phyloP scores from a whole-genome alignment of 2,888 invertebrate genomes.

The Tipula vernalis region DNA sequence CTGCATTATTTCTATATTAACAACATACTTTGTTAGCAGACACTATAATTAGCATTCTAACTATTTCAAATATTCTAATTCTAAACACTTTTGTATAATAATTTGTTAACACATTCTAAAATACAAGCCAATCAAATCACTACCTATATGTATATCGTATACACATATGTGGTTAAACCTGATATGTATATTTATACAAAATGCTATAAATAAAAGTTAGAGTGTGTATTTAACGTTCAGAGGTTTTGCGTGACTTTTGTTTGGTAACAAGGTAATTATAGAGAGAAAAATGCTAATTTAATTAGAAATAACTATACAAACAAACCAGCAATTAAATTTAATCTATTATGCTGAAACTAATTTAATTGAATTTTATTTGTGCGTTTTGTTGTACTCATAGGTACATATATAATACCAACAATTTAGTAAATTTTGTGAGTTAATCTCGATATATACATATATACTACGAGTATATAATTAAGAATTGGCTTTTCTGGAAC shows the following conservation, averaged over 20 bases:
- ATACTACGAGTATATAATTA: neutral
- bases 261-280: conserved; percentile 4
- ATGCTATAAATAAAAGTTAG: neutral
- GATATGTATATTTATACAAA: neutral
- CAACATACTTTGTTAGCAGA: too few species aligned
- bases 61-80: too few species aligned
- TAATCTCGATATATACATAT: neutral
- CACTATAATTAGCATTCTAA: too few species aligned
- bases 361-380: neutral
- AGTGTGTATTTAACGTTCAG: neutral
- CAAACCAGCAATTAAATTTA: neutral
- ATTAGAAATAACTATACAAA: neutral
- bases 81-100: too few species aligned
- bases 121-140: neutral
- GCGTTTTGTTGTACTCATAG: neutral
- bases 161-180: too few species aligned
- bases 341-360: neutral
- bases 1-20: too few species aligned
- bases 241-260: neutral
- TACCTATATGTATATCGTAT: neutral
- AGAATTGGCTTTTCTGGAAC: neutral
- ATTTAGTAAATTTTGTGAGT: neutral
- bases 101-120: too few species aligned
- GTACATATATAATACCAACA: neutral
- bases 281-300: neutral